Percentiles rank a stretch among this genome's conserved stretches.
These are phyloP conservation scores for Oenanthe oenanthe DNA, from an alignment of 2,113 vertebrate species.

Conservation along the genomic window DNA sequence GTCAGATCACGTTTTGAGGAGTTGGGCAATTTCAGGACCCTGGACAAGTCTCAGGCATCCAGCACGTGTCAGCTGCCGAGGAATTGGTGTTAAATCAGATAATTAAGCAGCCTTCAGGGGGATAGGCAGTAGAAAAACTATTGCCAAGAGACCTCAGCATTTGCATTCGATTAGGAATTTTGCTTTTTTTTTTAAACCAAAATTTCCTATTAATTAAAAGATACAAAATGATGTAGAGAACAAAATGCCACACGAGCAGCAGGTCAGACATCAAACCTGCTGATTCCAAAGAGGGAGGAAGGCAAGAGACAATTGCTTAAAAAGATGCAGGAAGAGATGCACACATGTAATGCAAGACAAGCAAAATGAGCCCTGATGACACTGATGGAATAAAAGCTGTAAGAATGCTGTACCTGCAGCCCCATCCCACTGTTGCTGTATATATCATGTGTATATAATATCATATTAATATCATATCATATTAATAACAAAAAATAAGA, in stretches of 20 bases:
- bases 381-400: too few species aligned
- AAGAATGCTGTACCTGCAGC: too few species aligned
- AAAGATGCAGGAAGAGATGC: background rate
- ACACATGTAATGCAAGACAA: accelerated
- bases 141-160: background rate
- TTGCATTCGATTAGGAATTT: background rate
- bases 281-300: background rate
- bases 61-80: background rate
- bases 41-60: background rate
- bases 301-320: background rate
- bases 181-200: background rate
- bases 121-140: background rate
- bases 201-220: background rate
- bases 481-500: too few species aligned
- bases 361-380: background rate
- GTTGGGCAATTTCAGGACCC: background rate
- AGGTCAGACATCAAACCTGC: background rate
- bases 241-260: accelerated
- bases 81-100: background rate
- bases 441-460: too few species aligned
- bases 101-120: background rate
- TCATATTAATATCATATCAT: too few species aligned
- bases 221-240: background rate
- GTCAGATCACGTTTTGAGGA: background rate
- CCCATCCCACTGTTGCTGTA: too few species aligned